These are phyloP conservation scores for Struthio camelus DNA, from an alignment of 2,113 vertebrate genomes.

Conservation along the genomic window DNA sequence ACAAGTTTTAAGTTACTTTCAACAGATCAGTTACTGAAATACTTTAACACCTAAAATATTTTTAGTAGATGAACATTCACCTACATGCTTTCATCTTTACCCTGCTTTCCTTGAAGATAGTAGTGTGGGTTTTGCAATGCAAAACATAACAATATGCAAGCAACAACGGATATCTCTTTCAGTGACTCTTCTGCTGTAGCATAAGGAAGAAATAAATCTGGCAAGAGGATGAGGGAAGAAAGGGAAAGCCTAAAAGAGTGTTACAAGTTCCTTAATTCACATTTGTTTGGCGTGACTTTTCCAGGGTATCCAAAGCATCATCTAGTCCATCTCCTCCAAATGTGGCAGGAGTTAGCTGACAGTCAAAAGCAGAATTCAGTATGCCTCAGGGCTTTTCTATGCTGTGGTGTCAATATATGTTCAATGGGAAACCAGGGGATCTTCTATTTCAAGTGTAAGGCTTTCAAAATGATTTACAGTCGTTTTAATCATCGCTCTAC, in stretches of 20 bases:
- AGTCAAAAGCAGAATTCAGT: neutral
- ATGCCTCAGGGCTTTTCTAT: neutral
- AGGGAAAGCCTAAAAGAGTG: neutral
- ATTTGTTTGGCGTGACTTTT: neutral
- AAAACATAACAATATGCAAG: neutral
- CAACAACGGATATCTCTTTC: neutral
- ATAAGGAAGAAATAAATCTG: neutral
- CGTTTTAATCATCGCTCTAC: neutral
- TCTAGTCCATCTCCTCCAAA: neutral
- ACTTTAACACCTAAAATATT: constrained; percentile 18
- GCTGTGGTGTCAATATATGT: neutral
- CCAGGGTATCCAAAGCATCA: neutral
- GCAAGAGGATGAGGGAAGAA: neutral
- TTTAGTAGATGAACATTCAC: neutral
- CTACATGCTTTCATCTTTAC: neutral
- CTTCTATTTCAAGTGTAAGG: neutral
- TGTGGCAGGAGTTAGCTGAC: rapidly evolving
- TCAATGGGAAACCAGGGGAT: neutral
- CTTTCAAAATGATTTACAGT: neutral
- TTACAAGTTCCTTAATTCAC: neutral
- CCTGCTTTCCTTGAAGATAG: neutral
- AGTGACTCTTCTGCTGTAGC: neutral
- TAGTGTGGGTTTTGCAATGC: neutral
- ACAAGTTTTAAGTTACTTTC: constrained; percentile 50
- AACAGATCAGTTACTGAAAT: constrained; percentile 42